A percentile compares a stretch with the other conserved stretches of the same genome.
These are phyloP conservation scores for Paracentrotus lividus DNA, from an alignment of 53 echinoderm and acorn worm genomes.

Conservation along the genomic window DNA sequence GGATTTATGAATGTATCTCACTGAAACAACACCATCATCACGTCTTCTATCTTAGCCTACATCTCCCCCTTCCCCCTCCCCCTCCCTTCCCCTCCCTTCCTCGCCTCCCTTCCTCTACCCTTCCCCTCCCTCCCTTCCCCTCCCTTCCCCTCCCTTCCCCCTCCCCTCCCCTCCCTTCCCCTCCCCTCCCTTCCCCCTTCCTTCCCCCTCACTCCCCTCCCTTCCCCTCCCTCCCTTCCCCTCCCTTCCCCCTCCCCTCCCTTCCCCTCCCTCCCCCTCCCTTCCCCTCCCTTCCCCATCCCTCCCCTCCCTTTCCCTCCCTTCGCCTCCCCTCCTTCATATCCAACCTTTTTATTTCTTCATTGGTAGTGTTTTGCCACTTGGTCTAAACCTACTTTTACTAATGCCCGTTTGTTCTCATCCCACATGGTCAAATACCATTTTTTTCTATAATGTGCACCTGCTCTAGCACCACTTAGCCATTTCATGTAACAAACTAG, in stretches of 20 bases:
- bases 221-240: neutral
- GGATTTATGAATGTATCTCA: constrained; percentile 44
- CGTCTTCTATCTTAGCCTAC: neutral
- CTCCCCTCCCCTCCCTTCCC: neutral
- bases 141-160: neutral
- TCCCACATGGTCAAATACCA: too few relatives aligned
- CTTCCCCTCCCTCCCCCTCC: neutral
- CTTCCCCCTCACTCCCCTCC: neutral
- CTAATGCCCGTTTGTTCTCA: too few relatives aligned
- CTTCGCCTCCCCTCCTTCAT: neutral
- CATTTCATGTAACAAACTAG: too few relatives aligned
- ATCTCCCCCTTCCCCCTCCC: neutral
- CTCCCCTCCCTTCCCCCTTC: neutral
- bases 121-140: neutral
- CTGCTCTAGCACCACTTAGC: too few relatives aligned
- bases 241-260: neutral
- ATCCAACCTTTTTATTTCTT: neutral
- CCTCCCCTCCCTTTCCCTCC: neutral
- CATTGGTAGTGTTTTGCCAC: too few relatives aligned
- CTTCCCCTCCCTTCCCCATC: neutral
- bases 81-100: neutral
- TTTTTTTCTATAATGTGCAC: too few relatives aligned
- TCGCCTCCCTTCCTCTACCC: neutral
- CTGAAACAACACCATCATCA: constrained; percentile 43
- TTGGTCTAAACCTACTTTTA: too few relatives aligned